phyloP scores from a whole-genome alignment of 2,113 vertebrate species.

The Mionectes macconnelli region DNA sequence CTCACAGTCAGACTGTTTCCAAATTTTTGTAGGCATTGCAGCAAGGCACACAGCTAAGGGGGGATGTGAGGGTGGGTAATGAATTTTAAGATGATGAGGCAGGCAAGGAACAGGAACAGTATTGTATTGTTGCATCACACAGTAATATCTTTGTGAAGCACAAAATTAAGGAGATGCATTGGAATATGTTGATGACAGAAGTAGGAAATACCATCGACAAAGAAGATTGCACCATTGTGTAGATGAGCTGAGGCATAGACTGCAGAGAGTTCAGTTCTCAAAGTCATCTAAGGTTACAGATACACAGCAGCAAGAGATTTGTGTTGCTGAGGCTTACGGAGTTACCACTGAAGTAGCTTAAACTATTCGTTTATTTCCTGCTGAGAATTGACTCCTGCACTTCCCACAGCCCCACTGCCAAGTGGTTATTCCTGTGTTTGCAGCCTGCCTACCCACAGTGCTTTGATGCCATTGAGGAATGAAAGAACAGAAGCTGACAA shows the following conservation, averaged over 20 bases:
- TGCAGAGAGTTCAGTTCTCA: not conserved
- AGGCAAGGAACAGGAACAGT: not conserved
- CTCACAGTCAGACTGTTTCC: slow-evolving; percentile 14
- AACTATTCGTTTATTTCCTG: slow-evolving; percentile 23
- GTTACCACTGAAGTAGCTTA: not conserved
- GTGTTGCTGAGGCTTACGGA: not conserved
- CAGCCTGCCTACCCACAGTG: not conserved
- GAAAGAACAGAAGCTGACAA: not conserved
- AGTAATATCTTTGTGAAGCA: not conserved
- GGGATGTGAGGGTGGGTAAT: slow-evolving; percentile 20
- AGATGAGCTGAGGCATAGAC: not conserved
- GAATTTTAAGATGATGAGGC: not conserved
- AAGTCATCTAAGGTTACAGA: slow-evolving; percentile 29
- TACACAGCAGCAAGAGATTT: not conserved
- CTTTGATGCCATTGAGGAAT: not conserved
- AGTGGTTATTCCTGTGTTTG: not conserved
- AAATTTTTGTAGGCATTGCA: slow-evolving; percentile 43
- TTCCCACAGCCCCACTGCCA: not conserved
- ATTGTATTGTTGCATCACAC: not conserved
- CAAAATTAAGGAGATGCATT: not conserved
- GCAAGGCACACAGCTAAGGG: slow-evolving; percentile 11
- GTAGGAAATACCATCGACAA: not conserved
- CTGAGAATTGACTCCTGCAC: not conserved
- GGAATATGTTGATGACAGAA: not conserved
- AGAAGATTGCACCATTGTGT: not conserved